Conservation (phyloP, 2,797 vertebrate species). For the Astyanax mexicanus region DNA sequence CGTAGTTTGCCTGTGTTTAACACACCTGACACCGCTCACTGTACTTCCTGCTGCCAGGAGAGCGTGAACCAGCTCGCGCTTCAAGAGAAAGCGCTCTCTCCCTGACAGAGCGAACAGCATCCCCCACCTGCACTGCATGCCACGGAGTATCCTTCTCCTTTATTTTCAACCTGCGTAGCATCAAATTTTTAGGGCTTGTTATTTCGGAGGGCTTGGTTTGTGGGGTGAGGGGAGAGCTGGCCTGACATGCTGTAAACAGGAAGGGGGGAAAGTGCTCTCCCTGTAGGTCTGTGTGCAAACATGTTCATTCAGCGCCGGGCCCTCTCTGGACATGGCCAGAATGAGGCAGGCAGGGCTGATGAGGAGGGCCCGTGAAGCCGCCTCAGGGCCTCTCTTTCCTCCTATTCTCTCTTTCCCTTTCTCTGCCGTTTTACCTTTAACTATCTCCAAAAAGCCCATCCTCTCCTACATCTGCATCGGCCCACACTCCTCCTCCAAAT, state of each 20-base stretch:
- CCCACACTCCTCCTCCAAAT: constrained; percentile 21
- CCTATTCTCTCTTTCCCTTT: constrained; percentile 28
- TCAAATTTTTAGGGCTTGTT: constrained; percentile 71
- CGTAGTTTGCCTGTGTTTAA: constrained; percentile 65
- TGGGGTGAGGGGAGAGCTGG: constrained; percentile 52
- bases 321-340: constrained; percentile 73
- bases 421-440: constrained; percentile 27
- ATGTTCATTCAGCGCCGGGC: constrained; percentile 75
- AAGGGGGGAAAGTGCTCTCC: constrained; percentile 64
- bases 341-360: constrained; percentile 76
- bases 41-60: constrained; percentile 70
- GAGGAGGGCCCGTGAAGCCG: constrained; percentile 80
- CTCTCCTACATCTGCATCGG: constrained; percentile 70
- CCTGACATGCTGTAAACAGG: constrained; percentile 79
- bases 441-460: constrained; percentile 14
- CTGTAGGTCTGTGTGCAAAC: constrained; percentile 75
- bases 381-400: constrained; percentile 79
- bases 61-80: constrained; percentile 66
- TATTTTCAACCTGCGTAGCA: constrained; percentile 54
- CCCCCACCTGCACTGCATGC: constrained; percentile 66
- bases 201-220: constrained; percentile 41
- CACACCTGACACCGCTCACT: constrained; percentile 65
- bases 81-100: constrained; percentile 64
- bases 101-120: constrained; percentile 67
- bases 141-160: constrained; percentile 54